Conservation (phyloP, 1,140 invertebrate species). For the Dolichoris vasculosae region DNA sequence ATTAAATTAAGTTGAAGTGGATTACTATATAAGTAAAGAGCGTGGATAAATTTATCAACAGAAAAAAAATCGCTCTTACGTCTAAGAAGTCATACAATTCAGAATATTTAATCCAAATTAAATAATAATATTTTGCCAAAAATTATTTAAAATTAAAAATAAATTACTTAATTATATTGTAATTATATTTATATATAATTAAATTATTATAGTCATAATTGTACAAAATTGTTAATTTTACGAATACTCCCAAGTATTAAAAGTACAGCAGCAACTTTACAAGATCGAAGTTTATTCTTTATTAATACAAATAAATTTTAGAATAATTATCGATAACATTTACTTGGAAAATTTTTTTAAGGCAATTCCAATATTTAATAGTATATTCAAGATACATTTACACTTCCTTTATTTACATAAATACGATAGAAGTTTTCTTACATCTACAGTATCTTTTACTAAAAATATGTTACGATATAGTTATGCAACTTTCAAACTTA, state of each 20-base stretch:
- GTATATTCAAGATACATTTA: not conserved
- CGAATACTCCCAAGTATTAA: not conserved
- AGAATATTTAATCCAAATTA: not conserved
- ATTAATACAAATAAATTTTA: not conserved
- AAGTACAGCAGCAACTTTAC: not conserved
- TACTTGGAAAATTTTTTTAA: not conserved
- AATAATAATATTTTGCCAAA: not conserved
- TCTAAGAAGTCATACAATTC: not conserved
- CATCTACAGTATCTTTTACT: too few species aligned
- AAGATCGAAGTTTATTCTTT: not conserved
- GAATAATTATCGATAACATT: not conserved
- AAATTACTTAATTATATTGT: not conserved
- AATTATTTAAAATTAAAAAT: not conserved
- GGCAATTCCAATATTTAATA: not conserved
- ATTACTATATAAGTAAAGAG: not conserved
- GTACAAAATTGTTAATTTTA: not conserved
- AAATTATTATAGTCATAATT: not conserved
- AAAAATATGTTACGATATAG: too few species aligned
- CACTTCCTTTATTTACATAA: not conserved
- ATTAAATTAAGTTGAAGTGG: conserved; percentile 2
- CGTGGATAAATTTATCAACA: not conserved
- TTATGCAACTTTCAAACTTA: not conserved
- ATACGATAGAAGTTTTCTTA: not conserved
- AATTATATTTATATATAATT: not conserved
- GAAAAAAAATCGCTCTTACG: not conserved